Base-by-base conservation (phyloP, 2,888 invertebrate genomes). In the Amphipoea lucens region DNA sequence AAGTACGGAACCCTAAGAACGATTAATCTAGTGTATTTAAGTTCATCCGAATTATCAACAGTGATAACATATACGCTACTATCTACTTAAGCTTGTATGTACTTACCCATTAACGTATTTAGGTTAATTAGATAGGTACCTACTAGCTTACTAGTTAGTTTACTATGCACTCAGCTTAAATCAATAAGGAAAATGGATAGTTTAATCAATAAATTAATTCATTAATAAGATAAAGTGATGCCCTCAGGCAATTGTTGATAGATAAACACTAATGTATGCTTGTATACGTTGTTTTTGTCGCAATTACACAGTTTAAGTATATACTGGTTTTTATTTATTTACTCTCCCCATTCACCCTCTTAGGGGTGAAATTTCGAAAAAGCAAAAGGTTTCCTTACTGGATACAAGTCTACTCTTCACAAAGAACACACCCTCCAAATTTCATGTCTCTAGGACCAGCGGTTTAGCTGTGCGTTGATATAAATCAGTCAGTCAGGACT, bases 181-280 rank as follows among this genome's bases (percentile, higher is more conserved):
- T 85, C 68, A 85, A 85, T 85, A 73, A 85, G 85, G 86, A 81
- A 85, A 87, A 85, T 62, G 5, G 20, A 20, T 69, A 23, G 29
- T 51, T 77, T 68, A 73, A 57, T 78, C 14, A 66, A 60, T 75
- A n/a, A 65, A 83, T 78, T 12, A 68, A 74, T 79, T 76, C 48
- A 72, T 68, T 48, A 57, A 45, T 54, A 40, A 42, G 40, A 40
- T 80, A 42, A 48, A 74, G 29, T 48, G 40, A 51, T 74, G 65
- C 42, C 76, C 42, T 70, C 17, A 12, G 20, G 29, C 40, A 75
- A 54, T 63, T 42, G 42, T 77, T 62, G 9, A 74, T 69, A 62
- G 48, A 75, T 81, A 65, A 60, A 67, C 14, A 67, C 65, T 23
- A 14, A 40, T 69, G 4, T 67, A 12, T 42, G n/a, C 11, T 29